Evolutionary conservation across 2,888 invertebrate genomes (phyloP), one percentile per base, ranked within the genome.

Genomic region (Tetanocera ferruginea): DNA sequence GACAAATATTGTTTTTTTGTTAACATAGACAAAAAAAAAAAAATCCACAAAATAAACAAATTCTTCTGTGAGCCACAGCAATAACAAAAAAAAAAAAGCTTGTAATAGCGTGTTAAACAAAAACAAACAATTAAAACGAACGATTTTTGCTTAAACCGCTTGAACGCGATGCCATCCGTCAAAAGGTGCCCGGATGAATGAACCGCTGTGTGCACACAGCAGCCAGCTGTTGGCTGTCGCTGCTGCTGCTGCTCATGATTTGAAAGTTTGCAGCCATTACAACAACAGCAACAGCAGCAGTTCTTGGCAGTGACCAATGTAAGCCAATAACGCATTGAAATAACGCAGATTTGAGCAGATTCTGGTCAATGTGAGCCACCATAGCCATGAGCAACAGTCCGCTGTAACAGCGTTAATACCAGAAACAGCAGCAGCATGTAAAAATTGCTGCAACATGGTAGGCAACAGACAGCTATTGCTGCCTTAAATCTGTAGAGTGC

Each of bases 121-220:
- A 31, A 19, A 43, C 11, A 11, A 11, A 43, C 43, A 23, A 60
- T 60, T 9, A 23, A 60, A 60, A 23, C 25, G 60, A 28, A 60
- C 60, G 25, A 11, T 60, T 60, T 60, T 28, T 55, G n/a, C n/a
- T 55, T 55, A 1, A 55, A 19, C 9, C 19, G 19, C 19, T 8
- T 34, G n/a, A 66, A 66, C 34, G 64, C 64, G 64, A 66, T 31
- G 64, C 37, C 31, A 28, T 14, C 64, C 34, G 64, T 64, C n/a
- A 31, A 64, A 64, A 64, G 64, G 31, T 64, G 64, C 34, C 64
- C 64, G 64, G 64, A 64, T 64, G 64, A 64, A 64, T 64, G 64
- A 64, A 64, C 64, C n/a, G 37, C 64, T 28, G 28, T 64, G n/a
- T 31, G 64, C 34, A 55, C 55, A 55, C 55, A 19, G 55, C 55